Percentiles rank a stretch among this genome's conserved stretches.
Evolutionary conservation across 1,140 invertebrate genomes (phyloP).

Genomic region (Calliopsis andreniformis): DNA sequence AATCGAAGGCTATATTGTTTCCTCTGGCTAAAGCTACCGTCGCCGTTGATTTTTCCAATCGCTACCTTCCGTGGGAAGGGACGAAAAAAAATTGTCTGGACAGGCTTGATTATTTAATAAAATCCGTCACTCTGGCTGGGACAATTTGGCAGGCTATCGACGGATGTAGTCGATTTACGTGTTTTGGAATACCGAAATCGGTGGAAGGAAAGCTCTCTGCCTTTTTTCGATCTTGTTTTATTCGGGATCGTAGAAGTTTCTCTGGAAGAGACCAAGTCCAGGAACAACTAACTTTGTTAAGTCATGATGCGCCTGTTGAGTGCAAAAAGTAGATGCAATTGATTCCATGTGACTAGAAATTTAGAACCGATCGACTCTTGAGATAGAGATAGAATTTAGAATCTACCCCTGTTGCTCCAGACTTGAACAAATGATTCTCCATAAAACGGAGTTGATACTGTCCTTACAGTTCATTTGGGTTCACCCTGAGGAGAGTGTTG

Average conservation of each 20-base stretch:
- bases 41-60: not conserved
- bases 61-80: not conserved
- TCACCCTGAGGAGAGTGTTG: not conserved
- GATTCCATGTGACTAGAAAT: too few species aligned
- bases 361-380: too few species aligned
- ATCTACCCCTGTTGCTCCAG: too few species aligned
- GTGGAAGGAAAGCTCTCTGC: not conserved
- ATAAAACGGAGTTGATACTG: not conserved
- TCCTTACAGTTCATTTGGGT: constrained; percentile 2
- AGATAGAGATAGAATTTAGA: too few species aligned
- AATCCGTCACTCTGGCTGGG: constrained; percentile 7
- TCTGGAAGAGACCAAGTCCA: too few species aligned
- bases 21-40: not conserved
- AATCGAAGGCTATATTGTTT: constrained; percentile 13
- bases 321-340: not conserved
- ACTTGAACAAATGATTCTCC: not conserved
- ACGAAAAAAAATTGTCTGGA: not conserved
- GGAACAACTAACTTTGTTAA: too few species aligned
- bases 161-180: not conserved
- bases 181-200: constrained; percentile 5
- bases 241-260: too few species aligned
- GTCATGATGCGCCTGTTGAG: too few species aligned
- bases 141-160: not conserved
- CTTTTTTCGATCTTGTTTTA: not conserved
- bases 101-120: constrained; percentile 24